A percentile compares a stretch with the other conserved stretches of the same genome.
phyloP scores from a whole-genome alignment of 2,113 vertebrate genomes.

The Amia ocellicauda region DNA sequence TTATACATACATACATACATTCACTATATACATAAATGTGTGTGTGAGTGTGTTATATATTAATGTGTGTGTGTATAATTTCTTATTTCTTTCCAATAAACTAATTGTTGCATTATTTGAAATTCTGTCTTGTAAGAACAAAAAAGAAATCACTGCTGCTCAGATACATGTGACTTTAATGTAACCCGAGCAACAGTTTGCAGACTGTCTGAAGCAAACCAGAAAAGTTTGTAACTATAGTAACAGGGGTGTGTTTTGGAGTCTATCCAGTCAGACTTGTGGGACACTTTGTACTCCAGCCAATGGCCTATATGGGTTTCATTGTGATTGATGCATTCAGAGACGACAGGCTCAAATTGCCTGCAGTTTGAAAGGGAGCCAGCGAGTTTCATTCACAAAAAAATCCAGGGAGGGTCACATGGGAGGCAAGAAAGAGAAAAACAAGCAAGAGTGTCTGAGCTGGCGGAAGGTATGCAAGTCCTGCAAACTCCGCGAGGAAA shows the following conservation, averaged over 20 bases:
- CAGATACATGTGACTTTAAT: too few relatives aligned
- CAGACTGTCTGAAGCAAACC: slow-evolving; percentile 37
- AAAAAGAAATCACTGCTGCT: too few relatives aligned
- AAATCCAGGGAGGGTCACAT: slow-evolving; percentile 34
- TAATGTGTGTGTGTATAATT: too few relatives aligned
- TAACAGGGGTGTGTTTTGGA: slow-evolving; percentile 48
- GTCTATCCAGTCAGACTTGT: slow-evolving; percentile 42
- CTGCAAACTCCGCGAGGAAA: too few relatives aligned
- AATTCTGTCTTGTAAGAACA: too few relatives aligned
- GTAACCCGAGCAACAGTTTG: slow-evolving; percentile 37
- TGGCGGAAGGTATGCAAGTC: too few relatives aligned
- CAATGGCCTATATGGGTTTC: slow-evolving; percentile 34
- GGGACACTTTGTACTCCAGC: slow-evolving; percentile 35
- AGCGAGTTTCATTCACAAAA: slow-evolving; percentile 41
- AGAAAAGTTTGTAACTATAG: slow-evolving; percentile 48
- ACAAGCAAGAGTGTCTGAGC: background rate
- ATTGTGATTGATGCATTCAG: slow-evolving; percentile 39
- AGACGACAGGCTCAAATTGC: slow-evolving; percentile 31
- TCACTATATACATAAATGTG: background rate
- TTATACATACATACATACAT: too few relatives aligned
- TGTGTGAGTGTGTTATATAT: too few relatives aligned
- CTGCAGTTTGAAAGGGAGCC: slow-evolving; percentile 18
- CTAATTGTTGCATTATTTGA: too few relatives aligned
- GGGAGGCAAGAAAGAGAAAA: slow-evolving; percentile 52
- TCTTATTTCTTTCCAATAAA: too few relatives aligned